A percentile compares a stretch with the other conserved stretches of the same genome.
phyloP scores from a whole-genome alignment of 1,140 invertebrate species.

The Papilio helenus region DNA sequence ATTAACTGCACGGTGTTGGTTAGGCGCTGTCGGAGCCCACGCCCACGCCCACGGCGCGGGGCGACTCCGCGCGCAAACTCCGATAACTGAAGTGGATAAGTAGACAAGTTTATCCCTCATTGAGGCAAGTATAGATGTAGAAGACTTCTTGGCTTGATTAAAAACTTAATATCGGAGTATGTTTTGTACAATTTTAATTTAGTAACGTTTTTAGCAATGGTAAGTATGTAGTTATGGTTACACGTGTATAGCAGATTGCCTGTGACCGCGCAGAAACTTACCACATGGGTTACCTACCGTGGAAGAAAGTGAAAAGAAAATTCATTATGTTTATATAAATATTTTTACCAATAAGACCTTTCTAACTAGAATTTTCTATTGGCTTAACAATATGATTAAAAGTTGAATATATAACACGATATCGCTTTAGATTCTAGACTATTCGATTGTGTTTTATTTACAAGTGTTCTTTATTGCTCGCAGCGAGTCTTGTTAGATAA shows the following conservation, averaged over 20 bases:
- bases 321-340: too few species aligned
- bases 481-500: conserved; percentile 1
- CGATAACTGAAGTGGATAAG: conserved; percentile 63
- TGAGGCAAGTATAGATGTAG: conserved; percentile 56
- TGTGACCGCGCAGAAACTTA: too few species aligned
- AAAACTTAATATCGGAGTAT: too few species aligned
- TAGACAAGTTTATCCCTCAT: conserved; percentile 51
- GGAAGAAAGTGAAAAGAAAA: too few species aligned
- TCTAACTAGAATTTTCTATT: background rate
- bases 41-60: conserved; percentile 67
- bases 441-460: background rate
- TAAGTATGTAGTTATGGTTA: too few species aligned
- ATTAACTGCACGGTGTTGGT: conserved; percentile 55
- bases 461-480: background rate
- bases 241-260: too few species aligned
- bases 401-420: background rate
- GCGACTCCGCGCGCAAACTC: conserved; percentile 67
- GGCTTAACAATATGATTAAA: too few species aligned
- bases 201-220: background rate
- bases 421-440: background rate
- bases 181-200: too few species aligned
- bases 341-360: background rate
- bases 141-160: background rate
- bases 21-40: conserved; percentile 63
- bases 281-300: too few species aligned